Conservation (phyloP, 2,888 invertebrate species). For the Bugulina stolonifera region DNA sequence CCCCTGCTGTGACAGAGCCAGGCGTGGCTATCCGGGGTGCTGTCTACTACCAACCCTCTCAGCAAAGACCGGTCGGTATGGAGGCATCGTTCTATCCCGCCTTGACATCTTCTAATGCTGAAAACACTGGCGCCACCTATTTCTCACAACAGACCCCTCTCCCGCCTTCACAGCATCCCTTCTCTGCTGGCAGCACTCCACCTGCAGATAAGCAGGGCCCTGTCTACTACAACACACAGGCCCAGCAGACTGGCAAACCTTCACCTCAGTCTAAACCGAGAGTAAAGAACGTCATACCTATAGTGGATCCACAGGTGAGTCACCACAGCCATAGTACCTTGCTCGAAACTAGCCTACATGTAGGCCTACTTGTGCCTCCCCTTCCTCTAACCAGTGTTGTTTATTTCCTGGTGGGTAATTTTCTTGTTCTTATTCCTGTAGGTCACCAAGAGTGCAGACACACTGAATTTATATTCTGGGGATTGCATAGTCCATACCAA, state of each 20-base stretch:
- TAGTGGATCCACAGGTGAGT: conserved; percentile 8
- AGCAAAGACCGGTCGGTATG: neutral
- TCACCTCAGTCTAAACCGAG: neutral
- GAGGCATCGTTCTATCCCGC: neutral
- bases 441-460: too few species aligned
- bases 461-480: too few species aligned
- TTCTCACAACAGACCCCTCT: neutral
- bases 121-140: neutral
- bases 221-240: neutral
- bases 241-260: neutral
- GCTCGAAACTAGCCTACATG: too few species aligned
- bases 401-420: too few species aligned
- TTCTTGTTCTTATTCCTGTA: too few species aligned
- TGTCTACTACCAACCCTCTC: conserved; percentile 9
- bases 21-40: neutral
- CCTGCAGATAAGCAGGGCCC: neutral
- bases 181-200: neutral
- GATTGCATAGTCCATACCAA: too few species aligned
- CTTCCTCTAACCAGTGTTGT: too few species aligned
- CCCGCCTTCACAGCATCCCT: neutral
- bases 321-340: too few species aligned
- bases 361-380: too few species aligned
- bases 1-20: neutral
- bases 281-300: conserved; percentile 7
- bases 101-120: neutral